Percentiles rank a stretch among this genome's conserved stretches.
Evolutionary conservation across 1,140 invertebrate genomes (phyloP).

Genomic region (Triops longicaudatus): DNA sequence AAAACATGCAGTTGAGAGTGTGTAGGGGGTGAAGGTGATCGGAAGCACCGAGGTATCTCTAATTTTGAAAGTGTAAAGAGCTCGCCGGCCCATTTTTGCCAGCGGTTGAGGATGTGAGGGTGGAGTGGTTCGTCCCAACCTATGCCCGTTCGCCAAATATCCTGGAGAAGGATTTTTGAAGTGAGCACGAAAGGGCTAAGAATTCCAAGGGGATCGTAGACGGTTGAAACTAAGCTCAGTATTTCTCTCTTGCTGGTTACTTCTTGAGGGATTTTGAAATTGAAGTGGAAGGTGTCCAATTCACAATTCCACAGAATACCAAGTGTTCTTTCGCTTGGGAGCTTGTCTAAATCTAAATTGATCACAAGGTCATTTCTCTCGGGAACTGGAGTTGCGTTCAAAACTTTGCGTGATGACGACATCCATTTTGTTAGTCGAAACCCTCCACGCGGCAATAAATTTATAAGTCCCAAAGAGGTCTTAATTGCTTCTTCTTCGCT

Average conservation of each 20-base stretch:
- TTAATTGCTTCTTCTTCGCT: conserved; percentile 24
- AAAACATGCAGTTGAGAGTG: too few relatives aligned
- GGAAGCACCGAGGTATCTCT: background rate
- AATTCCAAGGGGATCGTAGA: conserved; percentile 35
- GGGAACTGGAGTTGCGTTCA: background rate
- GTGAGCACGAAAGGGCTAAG: conserved; percentile 36
- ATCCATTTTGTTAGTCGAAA: conserved; percentile 26
- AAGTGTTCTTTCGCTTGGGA: conserved; percentile 23
- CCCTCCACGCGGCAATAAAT: background rate
- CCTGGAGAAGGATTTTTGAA: conserved; percentile 41
- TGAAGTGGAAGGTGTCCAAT: conserved; percentile 29
- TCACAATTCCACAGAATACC: conserved; percentile 28
- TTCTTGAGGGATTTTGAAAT: background rate
- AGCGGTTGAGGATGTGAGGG: too few relatives aligned
- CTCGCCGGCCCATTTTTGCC: too few relatives aligned
- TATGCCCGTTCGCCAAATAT: conserved; percentile 36
- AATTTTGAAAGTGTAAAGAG: conserved; percentile 41
- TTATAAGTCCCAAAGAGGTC: background rate
- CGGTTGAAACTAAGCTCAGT: conserved; percentile 19
- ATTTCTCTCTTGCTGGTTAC: conserved; percentile 28
- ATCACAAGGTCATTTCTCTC: background rate
- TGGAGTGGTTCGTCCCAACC: too few relatives aligned
- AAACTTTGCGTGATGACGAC: background rate
- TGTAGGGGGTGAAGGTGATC: too few relatives aligned
- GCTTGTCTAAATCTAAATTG: conserved; percentile 1